A percentile compares a stretch with the other conserved stretches of the same genome.
These are phyloP conservation scores for Atherinomorus stipes DNA, from an alignment of 2,113 vertebrate genomes.

Conservation along the genomic window DNA sequence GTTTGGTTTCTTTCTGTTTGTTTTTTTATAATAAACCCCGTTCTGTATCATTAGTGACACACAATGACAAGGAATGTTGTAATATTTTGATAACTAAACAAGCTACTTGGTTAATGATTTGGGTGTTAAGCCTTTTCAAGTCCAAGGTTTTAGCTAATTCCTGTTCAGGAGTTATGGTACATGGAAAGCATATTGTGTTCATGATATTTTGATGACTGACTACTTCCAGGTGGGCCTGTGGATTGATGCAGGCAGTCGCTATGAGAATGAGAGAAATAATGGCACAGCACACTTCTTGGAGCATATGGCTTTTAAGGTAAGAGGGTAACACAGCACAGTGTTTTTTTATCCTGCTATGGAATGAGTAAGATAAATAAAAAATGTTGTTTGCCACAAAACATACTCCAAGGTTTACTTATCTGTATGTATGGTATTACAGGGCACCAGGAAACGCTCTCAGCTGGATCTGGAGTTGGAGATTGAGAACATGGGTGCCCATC, in stretches of 20 bases:
- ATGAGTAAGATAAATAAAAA: background rate
- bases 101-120: too few species aligned
- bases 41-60: too few species aligned
- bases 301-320: conserved; percentile 99
- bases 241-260: conserved; percentile 98
- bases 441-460: conserved; percentile 96
- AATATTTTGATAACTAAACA: too few species aligned
- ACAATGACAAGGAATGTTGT: too few species aligned
- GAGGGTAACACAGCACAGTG: background rate
- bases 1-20: too few species aligned
- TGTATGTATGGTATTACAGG: conserved; percentile 76
- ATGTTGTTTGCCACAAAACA: background rate
- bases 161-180: background rate
- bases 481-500: conserved; percentile 98
- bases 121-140: too few species aligned
- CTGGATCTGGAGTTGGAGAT: conserved; percentile 98
- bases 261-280: conserved; percentile 97
- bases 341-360: background rate
- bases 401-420: background rate
- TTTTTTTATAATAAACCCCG: too few species aligned
- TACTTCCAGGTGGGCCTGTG: conserved; percentile 93
- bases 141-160: background rate
- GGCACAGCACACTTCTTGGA: conserved; percentile 98
- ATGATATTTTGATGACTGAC: background rate
- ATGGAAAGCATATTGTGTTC: background rate